Evolutionary conservation across 2,113 vertebrate species (phyloP).

Genomic region (Oryzias celebensis): DNA sequence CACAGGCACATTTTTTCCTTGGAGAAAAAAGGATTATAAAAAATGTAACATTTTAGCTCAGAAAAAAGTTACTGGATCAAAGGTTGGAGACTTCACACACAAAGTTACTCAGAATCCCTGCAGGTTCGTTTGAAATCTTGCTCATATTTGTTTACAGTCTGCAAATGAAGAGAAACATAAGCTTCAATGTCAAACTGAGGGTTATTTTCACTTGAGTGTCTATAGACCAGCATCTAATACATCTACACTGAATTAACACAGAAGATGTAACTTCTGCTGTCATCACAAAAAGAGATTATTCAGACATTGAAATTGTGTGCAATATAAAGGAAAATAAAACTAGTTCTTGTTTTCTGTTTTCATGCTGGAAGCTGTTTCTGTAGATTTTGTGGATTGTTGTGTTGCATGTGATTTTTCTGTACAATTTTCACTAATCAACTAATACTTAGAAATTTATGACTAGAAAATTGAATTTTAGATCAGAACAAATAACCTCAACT

Average conservation of each 20-base stretch:
- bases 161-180: not conserved
- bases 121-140: too few species aligned
- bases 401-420: constrained; percentile 9
- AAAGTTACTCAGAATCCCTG: too few species aligned
- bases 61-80: too few species aligned
- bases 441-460: too few species aligned
- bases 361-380: not conserved
- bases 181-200: constrained; percentile 7
- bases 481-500: not conserved
- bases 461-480: too few species aligned
- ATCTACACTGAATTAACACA: too few species aligned
- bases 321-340: constrained; percentile 33
- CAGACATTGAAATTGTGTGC: constrained; percentile 45
- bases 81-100: too few species aligned
- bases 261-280: too few species aligned
- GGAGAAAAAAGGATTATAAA: too few species aligned
- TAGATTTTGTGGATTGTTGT: constrained; percentile 16
- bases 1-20: too few species aligned
- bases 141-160: not conserved
- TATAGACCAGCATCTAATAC: constrained; percentile 19
- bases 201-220: constrained; percentile 3
- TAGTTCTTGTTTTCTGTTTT: constrained; percentile 14
- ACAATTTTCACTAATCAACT: constrained; percentile 5
- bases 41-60: too few species aligned
- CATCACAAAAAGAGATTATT: not conserved